These are phyloP conservation scores for Indicator indicator DNA, from an alignment of 2,113 vertebrate genomes.

Conservation along the genomic window DNA sequence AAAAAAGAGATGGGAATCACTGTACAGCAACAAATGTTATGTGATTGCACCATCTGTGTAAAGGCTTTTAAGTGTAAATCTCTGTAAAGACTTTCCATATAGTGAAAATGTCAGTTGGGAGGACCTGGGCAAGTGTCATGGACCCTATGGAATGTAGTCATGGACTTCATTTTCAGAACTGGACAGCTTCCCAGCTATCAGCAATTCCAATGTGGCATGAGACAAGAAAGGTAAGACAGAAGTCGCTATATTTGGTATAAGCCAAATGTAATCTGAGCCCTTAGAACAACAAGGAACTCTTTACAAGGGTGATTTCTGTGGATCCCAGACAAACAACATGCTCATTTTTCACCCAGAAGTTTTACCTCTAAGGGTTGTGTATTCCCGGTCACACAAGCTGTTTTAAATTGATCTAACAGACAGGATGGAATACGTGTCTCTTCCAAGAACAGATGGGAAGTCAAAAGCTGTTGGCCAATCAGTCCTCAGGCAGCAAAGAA, in stretches of 20 bases:
- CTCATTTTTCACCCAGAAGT: background rate
- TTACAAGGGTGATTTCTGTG: background rate
- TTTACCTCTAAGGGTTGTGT: background rate
- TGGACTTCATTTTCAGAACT: background rate
- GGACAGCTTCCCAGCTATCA: conserved; percentile 45
- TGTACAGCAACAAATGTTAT: background rate
- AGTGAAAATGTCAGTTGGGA: conserved; percentile 36
- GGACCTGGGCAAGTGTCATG: conserved; percentile 12
- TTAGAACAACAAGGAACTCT: background rate
- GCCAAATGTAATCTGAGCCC: background rate
- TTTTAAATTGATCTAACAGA: background rate
- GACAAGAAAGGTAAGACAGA: conserved; percentile 19
- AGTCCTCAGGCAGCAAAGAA: background rate
- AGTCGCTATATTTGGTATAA: conserved; percentile 11
- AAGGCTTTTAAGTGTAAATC: conserved; percentile 28
- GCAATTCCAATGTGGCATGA: background rate
- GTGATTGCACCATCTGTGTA: background rate
- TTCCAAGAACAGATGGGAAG: background rate
- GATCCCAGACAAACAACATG: background rate
- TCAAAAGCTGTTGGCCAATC: background rate
- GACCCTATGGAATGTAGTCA: conserved; percentile 30
- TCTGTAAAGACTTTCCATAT: conserved; percentile 19
- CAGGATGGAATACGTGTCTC: background rate
- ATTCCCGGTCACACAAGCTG: background rate
- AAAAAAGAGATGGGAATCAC: background rate